A percentile compares a stretch with the other conserved stretches of the same genome.
Conservation (phyloP, 2,888 invertebrate genomes). For the Lasioglossum figueresi region DNA sequence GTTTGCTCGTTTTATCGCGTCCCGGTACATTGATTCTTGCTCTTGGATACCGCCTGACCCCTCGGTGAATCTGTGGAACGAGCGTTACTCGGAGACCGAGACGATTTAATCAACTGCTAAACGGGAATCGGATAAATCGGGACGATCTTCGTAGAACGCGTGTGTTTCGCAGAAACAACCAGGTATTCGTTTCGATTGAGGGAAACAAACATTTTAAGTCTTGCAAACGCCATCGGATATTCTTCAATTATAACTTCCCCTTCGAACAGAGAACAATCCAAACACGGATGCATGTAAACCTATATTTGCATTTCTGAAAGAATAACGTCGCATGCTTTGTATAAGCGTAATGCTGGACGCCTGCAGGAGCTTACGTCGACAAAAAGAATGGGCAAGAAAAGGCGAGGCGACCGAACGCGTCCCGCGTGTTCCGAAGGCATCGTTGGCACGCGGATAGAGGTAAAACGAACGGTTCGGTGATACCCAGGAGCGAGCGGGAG, state of each 20-base stretch:
- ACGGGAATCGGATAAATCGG: not conserved
- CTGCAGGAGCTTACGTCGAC: not conserved
- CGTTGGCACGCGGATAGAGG: not conserved
- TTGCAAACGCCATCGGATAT: too few relatives aligned
- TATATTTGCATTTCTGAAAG: too few relatives aligned
- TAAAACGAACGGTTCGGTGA: conserved; percentile 11
- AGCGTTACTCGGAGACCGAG: not conserved
- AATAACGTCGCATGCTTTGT: too few relatives aligned
- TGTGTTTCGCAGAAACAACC: not conserved
- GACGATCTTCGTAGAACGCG: not conserved
- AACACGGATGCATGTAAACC: too few relatives aligned
- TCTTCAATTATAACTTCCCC: too few relatives aligned
- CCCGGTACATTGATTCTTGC: not conserved
- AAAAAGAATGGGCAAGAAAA: not conserved
- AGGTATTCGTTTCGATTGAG: not conserved
- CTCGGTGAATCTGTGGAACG: not conserved
- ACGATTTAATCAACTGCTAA: not conserved
- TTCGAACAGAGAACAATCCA: too few relatives aligned
- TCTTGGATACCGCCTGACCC: not conserved
- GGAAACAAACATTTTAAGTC: too few relatives aligned
- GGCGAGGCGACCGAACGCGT: not conserved
- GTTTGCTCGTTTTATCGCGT: not conserved
- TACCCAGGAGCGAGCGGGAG: conserved; percentile 11
- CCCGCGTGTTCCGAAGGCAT: not conserved
- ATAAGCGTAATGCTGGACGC: not conserved